Conservation (phyloP, 1,140 invertebrate species). For the Drosophila pruinosa region DNA sequence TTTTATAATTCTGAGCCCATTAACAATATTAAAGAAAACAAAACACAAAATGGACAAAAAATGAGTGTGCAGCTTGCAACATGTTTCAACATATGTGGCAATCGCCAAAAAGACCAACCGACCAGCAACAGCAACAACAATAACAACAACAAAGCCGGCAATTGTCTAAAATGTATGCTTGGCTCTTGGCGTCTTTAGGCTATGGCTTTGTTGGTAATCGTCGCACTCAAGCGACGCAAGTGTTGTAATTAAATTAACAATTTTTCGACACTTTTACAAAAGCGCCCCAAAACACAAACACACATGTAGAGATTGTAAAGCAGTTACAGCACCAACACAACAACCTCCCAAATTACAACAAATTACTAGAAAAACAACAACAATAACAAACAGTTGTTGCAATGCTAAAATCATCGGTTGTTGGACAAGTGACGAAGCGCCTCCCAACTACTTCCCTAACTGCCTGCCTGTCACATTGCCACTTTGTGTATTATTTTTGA, state of each 20-base stretch:
- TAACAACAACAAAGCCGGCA: slow-evolving; percentile 40
- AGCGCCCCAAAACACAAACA: slow-evolving; percentile 44
- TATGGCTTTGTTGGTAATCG: slow-evolving; percentile 63
- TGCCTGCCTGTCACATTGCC: slow-evolving; percentile 26
- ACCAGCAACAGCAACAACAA: slow-evolving; percentile 8
- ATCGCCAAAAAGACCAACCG: slow-evolving; percentile 37
- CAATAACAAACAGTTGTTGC: slow-evolving; percentile 54
- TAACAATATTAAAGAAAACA: slow-evolving; percentile 25
- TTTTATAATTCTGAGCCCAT: slow-evolving; percentile 38
- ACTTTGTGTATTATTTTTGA: slow-evolving; percentile 15
- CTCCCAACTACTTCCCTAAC: slow-evolving; percentile 20
- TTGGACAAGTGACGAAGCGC: slow-evolving; percentile 41
- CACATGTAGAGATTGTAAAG: slow-evolving; percentile 36
- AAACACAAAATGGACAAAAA: slow-evolving; percentile 20
- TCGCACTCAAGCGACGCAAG: slow-evolving; percentile 74
- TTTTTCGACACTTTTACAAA: slow-evolving; percentile 68
- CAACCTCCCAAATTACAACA: slow-evolving; percentile 20
- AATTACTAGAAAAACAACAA: slow-evolving; percentile 20
- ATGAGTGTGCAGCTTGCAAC: slow-evolving; percentile 56
- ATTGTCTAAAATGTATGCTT: slow-evolving; percentile 68
- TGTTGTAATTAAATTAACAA: slow-evolving; percentile 79
- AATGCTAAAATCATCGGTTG: slow-evolving; percentile 60
- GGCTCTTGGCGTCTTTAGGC: slow-evolving; percentile 42
- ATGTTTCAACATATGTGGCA: slow-evolving; percentile 69
- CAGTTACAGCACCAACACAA: slow-evolving; percentile 45